These are phyloP conservation scores for Podiceps cristatus DNA, from an alignment of 2,113 vertebrate genomes.

Conservation along the genomic window DNA sequence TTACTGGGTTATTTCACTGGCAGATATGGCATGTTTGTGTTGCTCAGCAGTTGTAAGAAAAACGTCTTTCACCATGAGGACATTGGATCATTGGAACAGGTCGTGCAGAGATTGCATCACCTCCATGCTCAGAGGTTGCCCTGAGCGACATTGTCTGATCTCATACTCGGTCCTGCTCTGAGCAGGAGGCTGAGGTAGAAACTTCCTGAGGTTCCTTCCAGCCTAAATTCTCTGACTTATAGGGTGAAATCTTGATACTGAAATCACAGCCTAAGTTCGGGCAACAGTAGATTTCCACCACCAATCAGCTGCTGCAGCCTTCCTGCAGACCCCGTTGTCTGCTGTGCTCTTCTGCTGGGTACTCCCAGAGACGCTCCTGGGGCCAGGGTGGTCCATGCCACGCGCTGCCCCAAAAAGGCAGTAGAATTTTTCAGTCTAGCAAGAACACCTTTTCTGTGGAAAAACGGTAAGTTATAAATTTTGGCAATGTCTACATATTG, in stretches of 20 bases:
- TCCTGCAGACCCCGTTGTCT: background rate
- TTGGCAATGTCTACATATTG: background rate
- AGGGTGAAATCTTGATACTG: background rate
- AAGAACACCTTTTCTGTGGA: background rate
- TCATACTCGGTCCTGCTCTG: background rate
- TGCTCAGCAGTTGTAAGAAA: background rate
- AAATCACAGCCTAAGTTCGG: background rate
- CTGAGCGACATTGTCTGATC: background rate
- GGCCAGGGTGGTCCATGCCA: fast-evolving
- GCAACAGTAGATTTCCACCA: background rate
- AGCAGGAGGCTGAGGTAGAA: background rate
- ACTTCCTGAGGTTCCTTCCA: background rate
- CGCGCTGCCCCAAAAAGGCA: background rate
- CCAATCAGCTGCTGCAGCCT: fast-evolving
- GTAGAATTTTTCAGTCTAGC: background rate
- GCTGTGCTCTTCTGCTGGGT: background rate
- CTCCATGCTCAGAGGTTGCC: fast-evolving
- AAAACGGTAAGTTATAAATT: background rate
- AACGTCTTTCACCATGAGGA: background rate
- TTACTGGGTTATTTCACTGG: background rate
- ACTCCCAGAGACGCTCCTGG: fast-evolving
- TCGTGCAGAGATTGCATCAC: fast-evolving
- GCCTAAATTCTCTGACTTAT: background rate
- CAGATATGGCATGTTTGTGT: background rate
- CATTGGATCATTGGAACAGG: background rate